These are phyloP conservation scores for Trichopria drosophilae DNA, from an alignment of 2,888 invertebrate species.

Conservation along the genomic window DNA sequence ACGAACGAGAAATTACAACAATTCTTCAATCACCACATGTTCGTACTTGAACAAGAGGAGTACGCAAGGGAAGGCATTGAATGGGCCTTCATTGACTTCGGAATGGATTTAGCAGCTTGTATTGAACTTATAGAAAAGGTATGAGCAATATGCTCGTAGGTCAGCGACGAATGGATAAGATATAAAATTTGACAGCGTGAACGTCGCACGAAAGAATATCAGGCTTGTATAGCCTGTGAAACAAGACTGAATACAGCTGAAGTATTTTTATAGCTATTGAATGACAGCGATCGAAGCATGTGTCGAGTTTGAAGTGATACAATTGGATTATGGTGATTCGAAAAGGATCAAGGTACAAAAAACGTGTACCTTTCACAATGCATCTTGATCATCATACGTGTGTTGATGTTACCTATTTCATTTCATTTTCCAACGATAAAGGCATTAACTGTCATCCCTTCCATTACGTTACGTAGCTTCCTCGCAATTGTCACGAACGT, in stretches of 20 bases:
- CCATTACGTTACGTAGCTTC: too few relatives aligned
- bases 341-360: constrained; percentile 34
- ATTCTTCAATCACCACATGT: constrained; percentile 99
- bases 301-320: too few relatives aligned
- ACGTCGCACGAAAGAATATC: constrained; percentile 3
- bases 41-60: constrained; percentile 98
- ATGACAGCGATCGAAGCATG: too few relatives aligned
- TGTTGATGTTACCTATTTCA: constrained; percentile 14
- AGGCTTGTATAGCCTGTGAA: constrained; percentile 5
- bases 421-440: too few relatives aligned
- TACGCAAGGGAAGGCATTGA: constrained; percentile 96
- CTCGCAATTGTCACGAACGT: too few relatives aligned
- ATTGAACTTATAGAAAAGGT: constrained; percentile 99
- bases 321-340: constrained; percentile 22
- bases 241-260: constrained; percentile 8
- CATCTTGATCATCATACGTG: constrained; percentile 8
- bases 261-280: too few relatives aligned
- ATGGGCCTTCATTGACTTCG: constrained; percentile 99
- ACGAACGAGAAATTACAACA: constrained; percentile 99
- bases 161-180: constrained; percentile 6
- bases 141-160: too few relatives aligned
- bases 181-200: constrained; percentile 1
- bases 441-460: too few relatives aligned
- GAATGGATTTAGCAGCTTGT: constrained; percentile 97
- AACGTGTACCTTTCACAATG: constrained; percentile 33